A percentile compares a stretch with the other conserved stretches of the same genome.
phyloP scores from a whole-genome alignment of 2,888 invertebrate species.

The Tenthredo livida region DNA sequence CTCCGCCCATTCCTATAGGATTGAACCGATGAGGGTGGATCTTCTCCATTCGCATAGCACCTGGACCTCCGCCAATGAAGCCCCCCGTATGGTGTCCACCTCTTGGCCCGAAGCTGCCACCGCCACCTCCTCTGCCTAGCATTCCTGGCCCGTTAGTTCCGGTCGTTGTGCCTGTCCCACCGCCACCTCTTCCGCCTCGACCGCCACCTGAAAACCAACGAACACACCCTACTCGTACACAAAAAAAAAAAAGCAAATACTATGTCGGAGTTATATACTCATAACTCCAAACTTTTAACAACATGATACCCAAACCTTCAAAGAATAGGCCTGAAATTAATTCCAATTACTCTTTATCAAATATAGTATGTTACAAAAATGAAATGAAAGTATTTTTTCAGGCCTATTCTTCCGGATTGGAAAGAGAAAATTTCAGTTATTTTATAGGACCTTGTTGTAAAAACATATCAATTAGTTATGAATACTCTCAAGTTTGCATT shows the following conservation, averaged over 20 bases:
- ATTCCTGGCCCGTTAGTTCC: constrained; percentile 72
- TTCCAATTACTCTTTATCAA: neutral
- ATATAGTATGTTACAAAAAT: neutral
- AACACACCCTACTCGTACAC: constrained; percentile 52
- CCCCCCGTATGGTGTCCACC: constrained; percentile 62
- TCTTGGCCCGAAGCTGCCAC: constrained; percentile 68
- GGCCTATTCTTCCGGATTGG: constrained; percentile 2
- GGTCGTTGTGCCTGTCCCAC: constrained; percentile 69
- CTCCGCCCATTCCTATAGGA: constrained; percentile 76
- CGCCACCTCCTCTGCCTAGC: constrained; percentile 63
- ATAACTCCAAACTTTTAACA: constrained; percentile 2
- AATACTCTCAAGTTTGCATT: neutral
- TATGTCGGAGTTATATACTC: constrained; percentile 6
- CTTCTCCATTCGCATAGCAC: constrained; percentile 77
- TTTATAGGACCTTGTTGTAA: constrained; percentile 3
- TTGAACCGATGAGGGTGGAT: constrained; percentile 77
- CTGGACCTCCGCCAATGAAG: constrained; percentile 69
- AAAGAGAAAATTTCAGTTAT: neutral
- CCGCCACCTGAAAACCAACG: constrained; percentile 59
- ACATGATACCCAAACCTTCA: neutral
- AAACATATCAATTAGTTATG: constrained; percentile 25
- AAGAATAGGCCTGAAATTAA: constrained; percentile 32
- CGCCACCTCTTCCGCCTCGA: constrained; percentile 66
- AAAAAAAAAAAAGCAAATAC: constrained; percentile 48
- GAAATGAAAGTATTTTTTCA: neutral